phyloP scores from a whole-genome alignment of 2,113 vertebrate genomes.

The Leptobrachium ailaonicum region DNA sequence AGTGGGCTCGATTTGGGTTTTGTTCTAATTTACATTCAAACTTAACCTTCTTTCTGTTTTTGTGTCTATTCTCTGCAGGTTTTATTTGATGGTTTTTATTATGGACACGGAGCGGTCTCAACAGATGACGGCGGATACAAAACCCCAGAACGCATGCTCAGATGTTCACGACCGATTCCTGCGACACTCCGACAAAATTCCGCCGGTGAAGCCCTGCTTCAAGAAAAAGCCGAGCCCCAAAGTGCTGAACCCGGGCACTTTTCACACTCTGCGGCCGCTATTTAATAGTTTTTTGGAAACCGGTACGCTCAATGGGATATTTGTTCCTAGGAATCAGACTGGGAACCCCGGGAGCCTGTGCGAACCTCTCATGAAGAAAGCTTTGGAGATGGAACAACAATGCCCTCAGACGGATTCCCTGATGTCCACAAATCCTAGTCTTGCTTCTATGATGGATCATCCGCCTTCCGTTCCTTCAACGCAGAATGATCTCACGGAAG shows the following conservation, averaged over 20 bases:
- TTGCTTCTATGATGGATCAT: conserved; percentile 21
- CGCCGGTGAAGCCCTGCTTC: conserved; percentile 90
- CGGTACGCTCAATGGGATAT: conserved; percentile 83
- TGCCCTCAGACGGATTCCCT: conserved; percentile 75
- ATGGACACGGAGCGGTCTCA: conserved; percentile 63
- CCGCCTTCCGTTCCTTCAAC: conserved; percentile 60
- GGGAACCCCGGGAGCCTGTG: conserved; percentile 72
- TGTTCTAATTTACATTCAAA: neutral
- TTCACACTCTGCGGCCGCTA: conserved; percentile 86
- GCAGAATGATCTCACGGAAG: conserved; percentile 62
- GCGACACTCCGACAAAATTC: conserved; percentile 83
- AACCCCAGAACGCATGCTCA: conserved; percentile 55
- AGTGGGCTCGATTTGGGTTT: conserved; percentile 56
- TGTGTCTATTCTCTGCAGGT: neutral
- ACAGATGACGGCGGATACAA: conserved; percentile 70
- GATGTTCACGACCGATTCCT: conserved; percentile 60
- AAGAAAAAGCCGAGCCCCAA: conserved; percentile 91
- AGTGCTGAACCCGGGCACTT: conserved; percentile 80
- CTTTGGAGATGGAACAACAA: conserved; percentile 71
- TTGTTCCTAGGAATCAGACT: conserved; percentile 77
- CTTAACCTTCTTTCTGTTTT: neutral
- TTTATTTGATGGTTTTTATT: conserved; percentile 25
- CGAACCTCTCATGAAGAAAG: conserved; percentile 80
- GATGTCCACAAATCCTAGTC: conserved; percentile 58
- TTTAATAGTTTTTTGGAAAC: conserved; percentile 84